Base-by-base conservation (phyloP, 2,888 invertebrate genomes). In the Lycophotia porphyrea region DNA sequence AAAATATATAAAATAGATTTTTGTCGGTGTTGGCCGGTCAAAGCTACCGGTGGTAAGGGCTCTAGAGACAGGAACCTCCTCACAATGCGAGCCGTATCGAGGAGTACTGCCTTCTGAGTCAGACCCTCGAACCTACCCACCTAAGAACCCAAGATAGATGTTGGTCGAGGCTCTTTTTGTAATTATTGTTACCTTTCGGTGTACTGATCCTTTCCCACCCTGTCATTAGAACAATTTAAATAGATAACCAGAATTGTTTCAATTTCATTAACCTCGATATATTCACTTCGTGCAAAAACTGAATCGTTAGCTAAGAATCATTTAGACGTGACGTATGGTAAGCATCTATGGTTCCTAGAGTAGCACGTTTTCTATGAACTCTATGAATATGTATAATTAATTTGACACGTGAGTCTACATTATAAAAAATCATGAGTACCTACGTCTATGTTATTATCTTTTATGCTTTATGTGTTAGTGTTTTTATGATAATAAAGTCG, bases 361-460 rank as follows among this genome's bases (percentile, higher is more conserved):
- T 42, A 55, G 24, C 11, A 64, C 36, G 34, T 74, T 76, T 85
- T 86, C 86, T 81, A 84, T 70, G 83, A 77, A 76, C 49, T 63
- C 61, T 80, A 71, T 82, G 71, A 74, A 81, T 84, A 81, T 52
- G 66, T 74, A 76, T 64, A 79, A 79, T 73, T 68, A 85, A 85
- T 69, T 68, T 55, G 44, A 71, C 72, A 83, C 80, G 76, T 77
- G 80, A 66, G 71, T 49, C 15, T 55, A 60, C 42, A 77, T 77
- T 85, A 80, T 71, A 82, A 76, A 85, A 74, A 77, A 77, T 83
- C 80, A 77, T 80, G 73, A 84, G 82, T 39, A 79, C 15, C 47
- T 60, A 63, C 36, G 31, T 31, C 44, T 49, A 69, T 15, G 67
- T 73, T 73, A 55, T 69, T 60, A 69, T 74, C n/a, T n/a, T n/a